Conservation (phyloP, 2,888 invertebrate genomes). For the Luperina testacea region DNA sequence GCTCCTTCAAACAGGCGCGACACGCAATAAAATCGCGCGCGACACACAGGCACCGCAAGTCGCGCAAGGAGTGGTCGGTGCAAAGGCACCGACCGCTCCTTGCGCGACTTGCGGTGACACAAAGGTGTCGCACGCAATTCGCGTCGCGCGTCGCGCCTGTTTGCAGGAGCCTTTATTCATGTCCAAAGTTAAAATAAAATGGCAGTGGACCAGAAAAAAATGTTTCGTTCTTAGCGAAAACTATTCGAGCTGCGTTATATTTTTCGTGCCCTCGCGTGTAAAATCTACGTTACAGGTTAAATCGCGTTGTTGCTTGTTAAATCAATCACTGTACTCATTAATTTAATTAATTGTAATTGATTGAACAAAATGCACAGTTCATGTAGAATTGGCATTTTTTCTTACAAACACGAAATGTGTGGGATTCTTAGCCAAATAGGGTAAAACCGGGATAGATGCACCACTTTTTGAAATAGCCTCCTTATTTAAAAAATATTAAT, state of each 20-base stretch:
- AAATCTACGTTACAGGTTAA: constrained; percentile 14
- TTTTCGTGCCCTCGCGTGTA: constrained; percentile 39
- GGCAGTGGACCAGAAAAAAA: neutral
- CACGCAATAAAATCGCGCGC: too few species aligned
- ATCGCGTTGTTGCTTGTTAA: constrained; percentile 41
- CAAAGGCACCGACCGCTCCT: too few species aligned
- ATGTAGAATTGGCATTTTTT: constrained; percentile 22
- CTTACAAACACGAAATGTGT: constrained; percentile 27
- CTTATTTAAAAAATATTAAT: too few species aligned
- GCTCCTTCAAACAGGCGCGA: too few species aligned
- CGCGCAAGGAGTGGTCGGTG: too few species aligned
- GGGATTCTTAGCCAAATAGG: constrained; percentile 19
- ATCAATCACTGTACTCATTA: constrained; percentile 53
- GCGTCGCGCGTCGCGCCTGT: too few species aligned
- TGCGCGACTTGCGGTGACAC: too few species aligned
- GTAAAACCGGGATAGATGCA: too few species aligned
- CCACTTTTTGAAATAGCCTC: too few species aligned
- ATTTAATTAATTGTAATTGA: neutral
- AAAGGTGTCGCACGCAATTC: too few species aligned
- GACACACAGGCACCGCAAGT: too few species aligned
- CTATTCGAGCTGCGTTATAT: constrained; percentile 12
- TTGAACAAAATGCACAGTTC: constrained; percentile 26
- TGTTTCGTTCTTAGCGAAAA: neutral
- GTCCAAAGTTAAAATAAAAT: constrained; percentile 7
- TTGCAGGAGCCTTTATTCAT: too few species aligned